Evolutionary conservation across 2,888 invertebrate genomes (phyloP), one percentile per base, ranked within the genome.

Genomic region (Melanargia galathea): DNA sequence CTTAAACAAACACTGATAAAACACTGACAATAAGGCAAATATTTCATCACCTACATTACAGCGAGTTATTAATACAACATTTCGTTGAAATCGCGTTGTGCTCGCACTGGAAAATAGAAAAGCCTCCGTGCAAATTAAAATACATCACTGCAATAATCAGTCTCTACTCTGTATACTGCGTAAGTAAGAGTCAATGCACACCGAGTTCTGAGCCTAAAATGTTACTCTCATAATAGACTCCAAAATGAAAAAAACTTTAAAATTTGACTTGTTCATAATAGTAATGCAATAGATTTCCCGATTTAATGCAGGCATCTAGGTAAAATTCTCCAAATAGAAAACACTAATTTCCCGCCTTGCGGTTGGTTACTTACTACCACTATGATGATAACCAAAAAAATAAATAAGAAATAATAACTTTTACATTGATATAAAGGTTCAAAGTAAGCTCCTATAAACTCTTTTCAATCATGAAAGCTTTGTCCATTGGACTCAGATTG

Each of bases 61-160:
- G 40, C 13, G 35, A 56, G 55, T 26, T 49, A 62, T 62, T 46
- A 55, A 30, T 56, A 26, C 48, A 55, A 46, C 38, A 55, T 56
- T 46, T 13, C 13, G 16, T 11, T 55, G 55, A 55, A 55, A 55
- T 55, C 18, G 13, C 48, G 35, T 13, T 43, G 38, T 38, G 54
- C 18, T 48, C 35, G 16, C 35, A 35, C 30, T 48, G 48, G 38
- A 48, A 46, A 62, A 55, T 62, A 48, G 48, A 55, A 56, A 62
- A 26, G 35, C 48, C 38, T 62, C 38, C 43, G 49, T 35, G 38
- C 48, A 62, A 55, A 62, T 56, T 38, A 48, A 62, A 62, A 54
- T 45, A 45, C 52, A 22, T 22, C n/a, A n/a, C 30, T 33, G 51
- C 24, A 3, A 54, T 40, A 58, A 18, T 40, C 18, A 43, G 38